Conservation (phyloP, 2,888 invertebrate species). For the Argyresthia goedartella region DNA sequence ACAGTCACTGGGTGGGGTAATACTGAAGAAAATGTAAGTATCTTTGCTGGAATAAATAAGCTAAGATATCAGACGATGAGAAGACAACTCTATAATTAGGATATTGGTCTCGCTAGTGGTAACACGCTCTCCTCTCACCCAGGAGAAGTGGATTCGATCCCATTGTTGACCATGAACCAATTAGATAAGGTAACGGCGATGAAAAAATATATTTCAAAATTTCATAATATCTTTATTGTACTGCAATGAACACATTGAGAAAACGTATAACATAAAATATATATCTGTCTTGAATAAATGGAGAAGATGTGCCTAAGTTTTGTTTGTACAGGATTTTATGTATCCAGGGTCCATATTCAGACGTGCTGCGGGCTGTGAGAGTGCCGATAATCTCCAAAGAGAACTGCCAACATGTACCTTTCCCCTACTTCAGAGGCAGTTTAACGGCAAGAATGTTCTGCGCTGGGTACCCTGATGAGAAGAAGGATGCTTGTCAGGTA, state of each 20-base stretch:
- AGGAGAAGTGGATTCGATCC: too few species aligned
- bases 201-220: too few species aligned
- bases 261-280: too few species aligned
- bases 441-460: conserved; percentile 59
- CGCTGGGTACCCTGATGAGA: conserved; percentile 50
- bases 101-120: background rate
- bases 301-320: too few species aligned
- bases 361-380: conserved; percentile 41
- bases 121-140: too few species aligned
- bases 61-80: background rate
- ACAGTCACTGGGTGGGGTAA: conserved; percentile 63
- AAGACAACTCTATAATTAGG: background rate
- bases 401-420: conserved; percentile 47
- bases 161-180: too few species aligned
- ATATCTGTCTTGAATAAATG: too few species aligned
- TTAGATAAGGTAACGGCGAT: too few species aligned
- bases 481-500: conserved; percentile 61
- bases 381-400: conserved; percentile 55
- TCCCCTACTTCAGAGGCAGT: conserved; percentile 48
- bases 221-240: too few species aligned
- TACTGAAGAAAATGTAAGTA: conserved; percentile 53
- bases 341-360: conserved; percentile 50
- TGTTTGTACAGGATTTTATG: too few species aligned
- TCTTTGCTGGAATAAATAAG: background rate
- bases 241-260: too few species aligned